phyloP scores from a whole-genome alignment of 2,888 invertebrate genomes.

The Elegia similella region DNA sequence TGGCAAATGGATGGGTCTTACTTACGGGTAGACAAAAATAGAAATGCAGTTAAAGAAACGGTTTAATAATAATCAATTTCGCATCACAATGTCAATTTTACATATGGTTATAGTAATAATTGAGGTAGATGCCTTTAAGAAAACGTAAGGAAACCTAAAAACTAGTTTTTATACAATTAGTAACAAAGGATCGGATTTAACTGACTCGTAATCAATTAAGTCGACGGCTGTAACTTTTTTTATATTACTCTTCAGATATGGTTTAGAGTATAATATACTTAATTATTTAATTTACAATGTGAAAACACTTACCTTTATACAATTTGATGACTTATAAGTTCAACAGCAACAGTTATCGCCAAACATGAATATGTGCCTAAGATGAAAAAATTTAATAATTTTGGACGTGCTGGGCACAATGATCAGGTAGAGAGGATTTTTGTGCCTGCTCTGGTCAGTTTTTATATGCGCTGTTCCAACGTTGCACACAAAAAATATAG shows the following conservation, averaged over 20 bases:
- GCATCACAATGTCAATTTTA: neutral
- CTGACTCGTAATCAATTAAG: too few species aligned
- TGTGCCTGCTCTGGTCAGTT: neutral
- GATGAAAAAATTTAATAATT: neutral
- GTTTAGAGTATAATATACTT: neutral
- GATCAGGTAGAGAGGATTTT: neutral
- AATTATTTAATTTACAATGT: neutral
- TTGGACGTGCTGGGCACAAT: neutral
- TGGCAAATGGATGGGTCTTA: neutral
- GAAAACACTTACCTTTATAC: neutral
- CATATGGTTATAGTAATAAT: too few species aligned
- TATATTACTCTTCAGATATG: neutral
- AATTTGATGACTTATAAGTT: neutral
- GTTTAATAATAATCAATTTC: neutral
- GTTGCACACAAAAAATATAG: neutral
- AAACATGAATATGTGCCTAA: constrained; percentile 2
- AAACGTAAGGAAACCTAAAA: too few species aligned
- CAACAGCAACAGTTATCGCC: constrained; percentile 20
- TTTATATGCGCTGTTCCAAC: neutral
- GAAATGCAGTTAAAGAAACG: neutral
- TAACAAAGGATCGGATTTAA: neutral
- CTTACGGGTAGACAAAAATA: neutral
- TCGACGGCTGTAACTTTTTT: neutral
- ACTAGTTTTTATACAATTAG: neutral
- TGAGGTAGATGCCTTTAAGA: too few species aligned